A percentile compares a stretch with the other conserved stretches of the same genome.
Conservation (phyloP, 2,797 vertebrate species). For the Simalia tracyae region DNA sequence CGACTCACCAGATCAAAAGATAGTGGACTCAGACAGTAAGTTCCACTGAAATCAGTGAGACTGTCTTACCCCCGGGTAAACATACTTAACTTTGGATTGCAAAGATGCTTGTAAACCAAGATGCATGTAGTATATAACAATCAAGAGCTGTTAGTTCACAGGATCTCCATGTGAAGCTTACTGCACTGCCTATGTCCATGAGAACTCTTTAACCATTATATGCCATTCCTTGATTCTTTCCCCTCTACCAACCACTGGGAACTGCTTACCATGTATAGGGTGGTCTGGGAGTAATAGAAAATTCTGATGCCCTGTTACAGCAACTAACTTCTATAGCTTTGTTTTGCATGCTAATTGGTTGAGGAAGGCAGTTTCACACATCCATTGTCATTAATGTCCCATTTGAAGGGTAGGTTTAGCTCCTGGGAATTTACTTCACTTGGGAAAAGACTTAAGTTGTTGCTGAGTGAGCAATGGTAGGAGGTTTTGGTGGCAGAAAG, state of each 20-base stretch:
- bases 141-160: not conserved
- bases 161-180: not conserved
- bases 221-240: not conserved
- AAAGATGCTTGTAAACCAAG: not conserved
- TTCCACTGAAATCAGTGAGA: not conserved
- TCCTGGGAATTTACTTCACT: conserved; percentile 18
- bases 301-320: not conserved
- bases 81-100: not conserved
- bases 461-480: conserved; percentile 2
- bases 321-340: not conserved
- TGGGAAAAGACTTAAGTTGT: not conserved
- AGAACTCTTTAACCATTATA: not conserved
- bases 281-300: not conserved
- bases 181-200: not conserved
- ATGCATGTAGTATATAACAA: not conserved
- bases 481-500: not conserved
- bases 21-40: not conserved
- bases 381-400: conserved; percentile 7
- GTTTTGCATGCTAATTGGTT: conserved; percentile 13
- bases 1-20: not conserved
- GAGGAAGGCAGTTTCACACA: conserved; percentile 12
- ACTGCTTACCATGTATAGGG: not conserved
- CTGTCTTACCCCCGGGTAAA: not conserved
- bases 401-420: not conserved
- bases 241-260: not conserved